Evolutionary conservation across 2,888 invertebrate species (phyloP).

Genomic region (Meandrusa payeni): DNA sequence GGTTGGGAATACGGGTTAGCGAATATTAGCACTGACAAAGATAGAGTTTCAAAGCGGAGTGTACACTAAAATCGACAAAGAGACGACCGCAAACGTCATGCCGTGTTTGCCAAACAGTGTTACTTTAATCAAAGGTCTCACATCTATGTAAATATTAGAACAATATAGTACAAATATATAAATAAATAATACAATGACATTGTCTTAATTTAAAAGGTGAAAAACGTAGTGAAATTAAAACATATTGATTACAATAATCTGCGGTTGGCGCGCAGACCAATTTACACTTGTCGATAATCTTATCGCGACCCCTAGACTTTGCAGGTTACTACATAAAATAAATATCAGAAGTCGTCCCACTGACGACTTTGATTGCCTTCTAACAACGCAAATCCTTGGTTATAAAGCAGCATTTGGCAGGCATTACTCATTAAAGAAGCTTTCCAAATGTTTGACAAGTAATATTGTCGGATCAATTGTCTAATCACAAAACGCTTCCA

Average conservation of each 20-base stretch:
- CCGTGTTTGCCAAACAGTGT: slow-evolving; percentile 46
- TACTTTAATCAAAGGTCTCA: slow-evolving; percentile 9
- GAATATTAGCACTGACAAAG: slow-evolving; percentile 50
- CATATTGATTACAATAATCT: slow-evolving; percentile 34
- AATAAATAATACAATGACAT: too few species aligned
- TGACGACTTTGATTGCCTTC: slow-evolving; percentile 47
- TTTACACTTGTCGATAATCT: slow-evolving; percentile 32
- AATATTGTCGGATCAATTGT: slow-evolving; percentile 24
- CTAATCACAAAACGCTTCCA: slow-evolving; percentile 20
- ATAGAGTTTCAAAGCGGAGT: slow-evolving; percentile 41
- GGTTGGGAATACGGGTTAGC: slow-evolving; percentile 38
- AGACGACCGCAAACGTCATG: slow-evolving; percentile 47
- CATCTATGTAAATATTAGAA: slow-evolving; percentile 4
- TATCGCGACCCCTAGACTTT: slow-evolving; percentile 65
- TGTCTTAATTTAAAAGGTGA: too few species aligned
- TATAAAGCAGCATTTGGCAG: slow-evolving; percentile 35
- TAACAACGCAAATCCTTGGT: slow-evolving; percentile 44
- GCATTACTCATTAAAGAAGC: slow-evolving; percentile 32
- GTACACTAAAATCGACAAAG: slow-evolving; percentile 44
- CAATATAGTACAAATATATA: background rate
- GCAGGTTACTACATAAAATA: slow-evolving; percentile 55
- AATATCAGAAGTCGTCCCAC: slow-evolving; percentile 41
- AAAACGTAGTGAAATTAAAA: too few species aligned
- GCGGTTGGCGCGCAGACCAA: slow-evolving; percentile 51
- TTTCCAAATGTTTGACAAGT: slow-evolving; percentile 51